Conservation (phyloP, 2,113 vertebrate genomes). For the Desmodus rotundus region DNA sequence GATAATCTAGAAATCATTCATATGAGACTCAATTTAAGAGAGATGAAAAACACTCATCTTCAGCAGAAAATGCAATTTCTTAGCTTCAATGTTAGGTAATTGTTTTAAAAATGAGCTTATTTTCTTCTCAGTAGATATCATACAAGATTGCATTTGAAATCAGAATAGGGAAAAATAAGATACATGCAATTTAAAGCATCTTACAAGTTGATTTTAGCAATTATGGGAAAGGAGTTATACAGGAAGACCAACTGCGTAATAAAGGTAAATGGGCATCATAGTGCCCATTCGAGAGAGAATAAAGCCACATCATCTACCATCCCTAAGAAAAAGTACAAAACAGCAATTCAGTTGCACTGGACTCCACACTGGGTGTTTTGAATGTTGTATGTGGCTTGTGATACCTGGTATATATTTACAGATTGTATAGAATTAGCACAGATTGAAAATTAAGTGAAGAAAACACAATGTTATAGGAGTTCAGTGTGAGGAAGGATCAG, state of each 20-base stretch:
- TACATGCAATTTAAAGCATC: slow-evolving; percentile 41
- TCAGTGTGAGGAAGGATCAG: neutral
- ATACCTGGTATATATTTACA: neutral
- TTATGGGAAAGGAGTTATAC: neutral
- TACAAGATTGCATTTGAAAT: slow-evolving; percentile 53
- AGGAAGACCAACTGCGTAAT: neutral
- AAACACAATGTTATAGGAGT: neutral
- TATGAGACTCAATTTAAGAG: slow-evolving; percentile 14
- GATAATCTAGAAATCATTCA: slow-evolving; percentile 39
- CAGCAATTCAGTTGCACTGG: neutral
- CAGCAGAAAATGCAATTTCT: slow-evolving; percentile 26
- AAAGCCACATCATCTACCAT: neutral
- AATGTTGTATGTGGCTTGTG: neutral
- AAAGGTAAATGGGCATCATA: neutral
- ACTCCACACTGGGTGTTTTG: neutral
- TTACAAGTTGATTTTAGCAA: slow-evolving; percentile 39
- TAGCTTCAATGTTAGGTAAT: slow-evolving; percentile 36
- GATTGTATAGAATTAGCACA: neutral
- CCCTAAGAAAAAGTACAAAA: neutral
- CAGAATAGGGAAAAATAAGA: slow-evolving; percentile 39
- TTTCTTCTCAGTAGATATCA: slow-evolving; percentile 50
- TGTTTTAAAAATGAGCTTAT: slow-evolving; percentile 65
- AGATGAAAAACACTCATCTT: slow-evolving; percentile 41
- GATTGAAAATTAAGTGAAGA: neutral
- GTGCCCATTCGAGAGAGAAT: neutral